These are phyloP conservation scores for Scaptomyza hsui DNA, from an alignment of 1,140 invertebrate species.

Conservation along the genomic window DNA sequence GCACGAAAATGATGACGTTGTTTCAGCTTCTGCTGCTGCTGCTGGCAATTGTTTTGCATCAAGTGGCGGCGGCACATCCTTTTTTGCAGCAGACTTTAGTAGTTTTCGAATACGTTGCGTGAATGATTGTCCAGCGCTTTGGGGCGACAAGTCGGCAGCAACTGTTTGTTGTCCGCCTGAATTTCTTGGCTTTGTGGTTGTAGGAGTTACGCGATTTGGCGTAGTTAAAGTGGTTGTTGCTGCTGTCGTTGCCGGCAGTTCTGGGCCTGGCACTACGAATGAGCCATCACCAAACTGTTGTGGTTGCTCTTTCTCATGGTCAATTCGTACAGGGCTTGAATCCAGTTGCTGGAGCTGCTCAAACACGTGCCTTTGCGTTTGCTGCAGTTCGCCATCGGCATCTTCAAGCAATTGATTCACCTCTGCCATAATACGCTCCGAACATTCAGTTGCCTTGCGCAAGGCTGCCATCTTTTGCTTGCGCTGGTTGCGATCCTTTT, in stretches of 20 bases:
- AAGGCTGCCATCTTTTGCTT: constrained; percentile 2
- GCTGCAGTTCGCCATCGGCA: background rate
- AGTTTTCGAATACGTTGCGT: background rate
- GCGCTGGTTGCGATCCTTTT: constrained; percentile 4
- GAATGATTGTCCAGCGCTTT: background rate
- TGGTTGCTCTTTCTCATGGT: background rate
- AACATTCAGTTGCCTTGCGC: background rate
- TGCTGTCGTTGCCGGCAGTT: background rate
- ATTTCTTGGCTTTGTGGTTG: background rate
- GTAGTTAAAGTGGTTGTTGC: too few species aligned
- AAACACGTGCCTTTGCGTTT: background rate
- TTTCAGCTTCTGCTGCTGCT: background rate
- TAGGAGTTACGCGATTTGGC: too few species aligned
- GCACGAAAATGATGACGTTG: background rate
- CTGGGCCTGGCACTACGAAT: constrained; percentile 9
- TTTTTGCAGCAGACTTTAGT: background rate
- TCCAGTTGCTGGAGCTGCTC: background rate
- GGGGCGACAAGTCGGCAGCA: too few species aligned
- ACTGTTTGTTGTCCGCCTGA: background rate
- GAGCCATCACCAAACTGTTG: background rate
- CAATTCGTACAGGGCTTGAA: background rate
- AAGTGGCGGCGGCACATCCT: too few species aligned
- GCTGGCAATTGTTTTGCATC: background rate
- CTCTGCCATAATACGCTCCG: constrained; percentile 23
- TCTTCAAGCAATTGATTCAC: constrained; percentile 23